Base-by-base conservation (phyloP, 2,888 invertebrate species). In the Malthinus flaveolus region DNA sequence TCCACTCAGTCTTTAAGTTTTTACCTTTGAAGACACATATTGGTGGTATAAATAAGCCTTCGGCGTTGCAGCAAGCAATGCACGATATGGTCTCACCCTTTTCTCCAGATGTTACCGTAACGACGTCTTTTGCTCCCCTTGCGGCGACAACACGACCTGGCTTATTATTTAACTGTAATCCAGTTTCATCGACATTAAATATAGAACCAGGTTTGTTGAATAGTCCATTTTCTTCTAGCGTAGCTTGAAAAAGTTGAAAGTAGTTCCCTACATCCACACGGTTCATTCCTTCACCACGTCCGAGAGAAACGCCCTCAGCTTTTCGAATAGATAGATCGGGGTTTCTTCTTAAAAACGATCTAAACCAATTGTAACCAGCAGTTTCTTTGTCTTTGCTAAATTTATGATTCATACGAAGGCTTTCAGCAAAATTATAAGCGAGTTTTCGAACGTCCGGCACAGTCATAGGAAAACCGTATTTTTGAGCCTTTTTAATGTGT, bases 121-220 rank as follows among this genome's bases (percentile, higher is more conserved):
- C 12, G 34, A 48, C 34, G 34, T 75, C 31, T 57, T 62, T 34
- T 9, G 72, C 75, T 32, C 13, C 33, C 10, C 12, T 48, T 13
- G 5, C 2, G 3, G 46, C 46, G 6, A 77, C 32, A 23, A 79
- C 72, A 61, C 72, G 68, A 3, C 69, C 68, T 23, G 74, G 67
- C 55, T 69, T 72, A 60, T 75, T 75, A 10, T 78, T 77, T 3
- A 74, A 65, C 54, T 75, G 74, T 6, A 75, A 55, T 7, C 32
- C 4, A 2, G 11, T 8, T 33, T 11, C 7, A 47, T 32, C 9
- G 9, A 3, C 2, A 13, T 3, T 74, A 9, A 47, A 47, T 7
- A 31, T 8, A 7, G 3, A 4, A 2, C n/a, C 44, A 13, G 44
- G 44, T 15, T 44, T 44, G 8, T 44, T 23, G 9, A 15, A 44